Evolutionary conservation across 2,113 vertebrate genomes (phyloP).

Genomic region (Cephalopterus ornatus): DNA sequence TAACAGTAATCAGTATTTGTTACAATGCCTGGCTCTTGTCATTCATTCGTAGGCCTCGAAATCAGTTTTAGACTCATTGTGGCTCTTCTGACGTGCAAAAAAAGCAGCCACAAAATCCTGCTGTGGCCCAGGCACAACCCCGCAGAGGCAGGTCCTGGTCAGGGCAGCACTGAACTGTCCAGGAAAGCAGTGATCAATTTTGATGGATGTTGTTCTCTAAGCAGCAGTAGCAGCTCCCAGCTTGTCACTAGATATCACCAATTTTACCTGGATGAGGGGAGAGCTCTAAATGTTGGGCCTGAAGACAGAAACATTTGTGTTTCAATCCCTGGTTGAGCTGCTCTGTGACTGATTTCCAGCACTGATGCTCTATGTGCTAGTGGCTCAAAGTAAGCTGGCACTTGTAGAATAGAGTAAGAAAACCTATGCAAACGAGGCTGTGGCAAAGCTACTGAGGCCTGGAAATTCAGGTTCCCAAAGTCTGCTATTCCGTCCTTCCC

Average conservation of each 20-base stretch:
- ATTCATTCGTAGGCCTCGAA: not conserved
- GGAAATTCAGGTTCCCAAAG: constrained; percentile 54
- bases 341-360: not conserved
- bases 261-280: not conserved
- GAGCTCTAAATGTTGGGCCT: not conserved
- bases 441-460: not conserved
- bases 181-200: not conserved
- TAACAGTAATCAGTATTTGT: not conserved
- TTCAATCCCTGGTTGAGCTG: not conserved
- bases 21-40: not conserved
- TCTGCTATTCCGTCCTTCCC: not conserved
- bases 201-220: not conserved
- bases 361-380: fast-evolving
- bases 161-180: not conserved
- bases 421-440: not conserved
- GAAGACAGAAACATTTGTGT: not conserved
- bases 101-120: not conserved
- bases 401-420: not conserved
- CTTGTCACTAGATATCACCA: not conserved
- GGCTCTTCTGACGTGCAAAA: not conserved
- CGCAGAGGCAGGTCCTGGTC: not conserved
- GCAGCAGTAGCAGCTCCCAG: not conserved
- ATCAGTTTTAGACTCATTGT: not conserved
- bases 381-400: not conserved
- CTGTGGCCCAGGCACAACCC: not conserved